A percentile compares a stretch with the other conserved stretches of the same genome.
phyloP scores from a whole-genome alignment of 2,888 invertebrate species.

The Trichopria drosophilae region DNA sequence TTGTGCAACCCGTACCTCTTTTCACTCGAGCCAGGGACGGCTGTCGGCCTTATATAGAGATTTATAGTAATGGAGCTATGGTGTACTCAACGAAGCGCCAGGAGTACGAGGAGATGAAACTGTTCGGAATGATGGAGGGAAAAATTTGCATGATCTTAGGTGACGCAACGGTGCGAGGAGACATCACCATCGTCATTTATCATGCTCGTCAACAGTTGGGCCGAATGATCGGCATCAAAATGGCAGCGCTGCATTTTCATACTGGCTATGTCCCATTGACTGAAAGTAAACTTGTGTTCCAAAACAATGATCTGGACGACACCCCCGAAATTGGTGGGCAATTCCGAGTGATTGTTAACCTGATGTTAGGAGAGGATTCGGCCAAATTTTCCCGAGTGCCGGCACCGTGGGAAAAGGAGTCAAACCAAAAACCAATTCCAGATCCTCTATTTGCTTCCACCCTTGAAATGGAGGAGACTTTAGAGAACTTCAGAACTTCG shows the following conservation, averaged over 20 bases:
- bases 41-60: conserved; percentile 89
- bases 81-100: conserved; percentile 76
- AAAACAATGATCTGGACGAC: conserved; percentile 79
- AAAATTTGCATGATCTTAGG: conserved; percentile 62
- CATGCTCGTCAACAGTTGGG: conserved; percentile 87
- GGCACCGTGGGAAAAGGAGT: conserved; percentile 76
- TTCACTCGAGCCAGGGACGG: conserved; percentile 94
- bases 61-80: conserved; percentile 85
- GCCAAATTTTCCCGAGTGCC: conserved; percentile 67
- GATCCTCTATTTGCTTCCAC: conserved; percentile 74
- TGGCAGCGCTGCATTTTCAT: conserved; percentile 86
- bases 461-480: conserved; percentile 79
- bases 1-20: conserved; percentile 85
- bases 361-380: conserved; percentile 73
- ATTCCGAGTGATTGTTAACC: conserved; percentile 71
- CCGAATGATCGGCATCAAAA: conserved; percentile 79
- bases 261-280: conserved; percentile 80
- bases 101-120: conserved; percentile 87
- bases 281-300: conserved; percentile 75
- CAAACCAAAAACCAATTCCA: conserved; percentile 60
- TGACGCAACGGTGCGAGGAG: conserved; percentile 76
- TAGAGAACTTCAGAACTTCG: conserved; percentile 70
- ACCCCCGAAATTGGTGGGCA: conserved; percentile 70
- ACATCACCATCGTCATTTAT: conserved; percentile 78
- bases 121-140: conserved; percentile 71